Evolutionary conservation across 2,888 invertebrate species (phyloP), one percentile per base, ranked within the genome.

Genomic region (Gasteruption jaculator): DNA sequence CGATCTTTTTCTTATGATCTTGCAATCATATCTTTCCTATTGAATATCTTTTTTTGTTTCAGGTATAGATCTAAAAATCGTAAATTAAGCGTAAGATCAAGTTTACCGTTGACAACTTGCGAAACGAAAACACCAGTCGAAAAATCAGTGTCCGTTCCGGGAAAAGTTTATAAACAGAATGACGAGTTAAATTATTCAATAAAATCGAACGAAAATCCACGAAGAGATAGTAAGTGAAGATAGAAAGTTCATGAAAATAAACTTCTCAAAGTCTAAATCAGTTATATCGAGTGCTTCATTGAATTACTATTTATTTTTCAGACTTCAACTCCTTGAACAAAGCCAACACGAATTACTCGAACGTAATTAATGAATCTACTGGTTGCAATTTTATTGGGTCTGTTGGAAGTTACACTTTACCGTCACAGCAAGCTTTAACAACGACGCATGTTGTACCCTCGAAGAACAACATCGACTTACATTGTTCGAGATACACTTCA

Each of bases 21-120:
- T n/a, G n/a, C n/a, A n/a, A n/a, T n/a, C n/a, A n/a, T n/a, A n/a
- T n/a, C n/a, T n/a, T n/a, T n/a, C 4, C 5, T 25, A 33, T 16
- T 18, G 11, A n/a, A 29, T 24, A 26, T 33, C 20, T 37, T 36
- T 3, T 24, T 35, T 41, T 40, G 38, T 43, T 16, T 20, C 49
- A 77, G 76, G 46, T 83, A 83, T 60, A 74, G 83, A 38, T 79
- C 82, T 4, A 82, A 82, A 58, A 82, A 77, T 60, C 74, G 82
- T 11, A 83, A 82, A 65, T 72, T 77, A 8, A 69, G 68, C 36
- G 50, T 64, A 15, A 61, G 70, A 41, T 57, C 65, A 20, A 60
- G 50, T 49, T 48, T 61, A 27, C 51, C 65, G 1, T 30, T 60
- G 12, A 56, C n/a, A n/a, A n/a, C 52, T 11, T 54, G 52, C 5